These are phyloP conservation scores for Cyanistes caeruleus DNA, from an alignment of 2,113 vertebrate species.

Conservation along the genomic window DNA sequence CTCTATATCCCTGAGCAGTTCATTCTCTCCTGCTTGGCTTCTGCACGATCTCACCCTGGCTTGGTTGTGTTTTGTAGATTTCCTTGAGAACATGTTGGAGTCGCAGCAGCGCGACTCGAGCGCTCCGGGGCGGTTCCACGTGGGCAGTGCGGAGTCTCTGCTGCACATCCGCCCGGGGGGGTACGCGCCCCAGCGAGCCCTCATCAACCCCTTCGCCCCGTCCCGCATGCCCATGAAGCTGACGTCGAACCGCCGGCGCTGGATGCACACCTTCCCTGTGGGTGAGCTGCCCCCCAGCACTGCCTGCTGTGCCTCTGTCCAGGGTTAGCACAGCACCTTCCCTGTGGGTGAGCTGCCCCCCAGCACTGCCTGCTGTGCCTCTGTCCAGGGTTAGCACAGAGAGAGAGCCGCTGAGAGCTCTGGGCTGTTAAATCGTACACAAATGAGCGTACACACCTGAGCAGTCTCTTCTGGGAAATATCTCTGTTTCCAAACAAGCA, in stretches of 20 bases:
- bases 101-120: constrained; percentile 91
- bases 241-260: constrained; percentile 92
- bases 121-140: constrained; percentile 91
- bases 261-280: constrained; percentile 98
- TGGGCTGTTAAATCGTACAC: background rate
- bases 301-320: background rate
- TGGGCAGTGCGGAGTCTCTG: constrained; percentile 94
- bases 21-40: background rate
- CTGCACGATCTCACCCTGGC: fast-evolving
- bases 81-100: constrained; percentile 89
- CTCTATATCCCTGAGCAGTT: background rate
- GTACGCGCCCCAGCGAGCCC: constrained; percentile 87
- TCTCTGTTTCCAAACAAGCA: background rate
- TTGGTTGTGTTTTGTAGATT: constrained; percentile 64
- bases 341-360: constrained; percentile 77
- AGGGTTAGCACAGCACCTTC: fast-evolving
- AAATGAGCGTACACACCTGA: background rate
- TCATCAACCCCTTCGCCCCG: constrained; percentile 96
- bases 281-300: constrained; percentile 69
- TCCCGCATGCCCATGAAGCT: constrained; percentile 99
- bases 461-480: background rate
- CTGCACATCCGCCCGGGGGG: constrained; percentile 89
- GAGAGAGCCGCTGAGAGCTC: background rate
- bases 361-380: fast-evolving
- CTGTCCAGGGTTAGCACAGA: fast-evolving